Conservation (phyloP, 2,888 invertebrate species). For the Lumbricus terrestris region DNA sequence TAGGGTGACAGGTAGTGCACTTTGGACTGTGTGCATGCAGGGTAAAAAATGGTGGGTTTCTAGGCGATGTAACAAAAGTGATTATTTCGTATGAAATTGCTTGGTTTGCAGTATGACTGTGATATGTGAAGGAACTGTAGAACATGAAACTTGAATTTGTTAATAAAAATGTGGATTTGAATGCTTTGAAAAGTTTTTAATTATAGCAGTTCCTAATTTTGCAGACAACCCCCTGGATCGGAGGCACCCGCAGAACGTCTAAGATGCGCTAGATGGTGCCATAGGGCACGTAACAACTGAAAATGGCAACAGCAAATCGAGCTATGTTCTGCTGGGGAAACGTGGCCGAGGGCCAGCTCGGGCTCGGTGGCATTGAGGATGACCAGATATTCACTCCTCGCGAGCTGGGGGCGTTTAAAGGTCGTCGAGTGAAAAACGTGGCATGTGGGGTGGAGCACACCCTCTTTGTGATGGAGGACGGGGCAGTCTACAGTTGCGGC, state of each 20-base stretch:
- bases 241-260: not conserved
- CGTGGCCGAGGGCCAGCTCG: conserved; percentile 70
- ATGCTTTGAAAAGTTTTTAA: not conserved
- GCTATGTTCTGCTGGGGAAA: conserved; percentile 34
- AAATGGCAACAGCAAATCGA: not conserved
- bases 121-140: too few species aligned
- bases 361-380: conserved; percentile 75
- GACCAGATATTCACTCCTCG: conserved; percentile 65
- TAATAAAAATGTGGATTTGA: too few species aligned
- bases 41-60: too few species aligned
- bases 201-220: not conserved
- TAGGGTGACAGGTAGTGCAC: too few species aligned
- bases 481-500: conserved; percentile 85
- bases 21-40: too few species aligned
- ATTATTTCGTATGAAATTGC: too few species aligned
- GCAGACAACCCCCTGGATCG: not conserved
- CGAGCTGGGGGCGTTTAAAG: conserved; percentile 51
- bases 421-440: conserved; percentile 50
- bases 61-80: too few species aligned
- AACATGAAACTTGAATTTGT: too few species aligned
- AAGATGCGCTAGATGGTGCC: not conserved
- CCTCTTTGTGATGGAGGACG: conserved; percentile 73
- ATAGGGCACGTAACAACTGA: not conserved
- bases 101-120: too few species aligned
- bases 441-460: conserved; percentile 83